Conservation (phyloP, 1,140 invertebrate genomes). For the Drosophila bifasciata region DNA sequence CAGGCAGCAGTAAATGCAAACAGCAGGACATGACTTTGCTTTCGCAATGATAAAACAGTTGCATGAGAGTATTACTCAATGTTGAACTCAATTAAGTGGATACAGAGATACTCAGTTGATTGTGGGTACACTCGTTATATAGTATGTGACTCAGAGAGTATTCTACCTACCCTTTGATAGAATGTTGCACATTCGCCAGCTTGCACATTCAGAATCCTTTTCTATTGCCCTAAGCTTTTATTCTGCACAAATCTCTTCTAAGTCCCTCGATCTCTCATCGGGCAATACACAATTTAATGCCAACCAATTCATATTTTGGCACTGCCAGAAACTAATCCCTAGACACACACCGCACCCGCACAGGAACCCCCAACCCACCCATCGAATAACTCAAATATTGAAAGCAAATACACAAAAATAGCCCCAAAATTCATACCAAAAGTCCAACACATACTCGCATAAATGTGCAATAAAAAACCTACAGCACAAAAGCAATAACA, state of each 20-base stretch:
- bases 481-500: background rate
- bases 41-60: too few relatives aligned
- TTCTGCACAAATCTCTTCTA: slow-evolving; percentile 30
- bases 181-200: slow-evolving; percentile 2
- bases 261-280: slow-evolving; percentile 33
- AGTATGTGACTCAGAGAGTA: background rate
- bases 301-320: slow-evolving; percentile 63
- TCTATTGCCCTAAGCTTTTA: slow-evolving; percentile 9
- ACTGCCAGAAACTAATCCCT: slow-evolving; percentile 58
- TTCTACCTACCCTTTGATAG: background rate
- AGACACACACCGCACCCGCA: slow-evolving; percentile 4
- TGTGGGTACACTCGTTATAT: background rate
- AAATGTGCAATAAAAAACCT: slow-evolving; percentile 45
- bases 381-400: slow-evolving; percentile 52
- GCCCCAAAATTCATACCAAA: slow-evolving; percentile 17
- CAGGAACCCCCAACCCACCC: slow-evolving; percentile 14
- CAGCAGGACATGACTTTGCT: slow-evolving; percentile 8
- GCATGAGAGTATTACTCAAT: too few relatives aligned
- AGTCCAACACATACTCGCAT: slow-evolving; percentile 28
- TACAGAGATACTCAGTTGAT: background rate
- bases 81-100: too few relatives aligned
- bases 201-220: slow-evolving; percentile 3
- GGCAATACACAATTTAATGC: slow-evolving; percentile 45
- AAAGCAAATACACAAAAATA: slow-evolving; percentile 40
- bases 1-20: slow-evolving; percentile 16